Percentiles rank a stretch among this genome's conserved stretches.
Evolutionary conservation across 2,888 invertebrate species (phyloP).

Genomic region (Apamea epomidion): DNA sequence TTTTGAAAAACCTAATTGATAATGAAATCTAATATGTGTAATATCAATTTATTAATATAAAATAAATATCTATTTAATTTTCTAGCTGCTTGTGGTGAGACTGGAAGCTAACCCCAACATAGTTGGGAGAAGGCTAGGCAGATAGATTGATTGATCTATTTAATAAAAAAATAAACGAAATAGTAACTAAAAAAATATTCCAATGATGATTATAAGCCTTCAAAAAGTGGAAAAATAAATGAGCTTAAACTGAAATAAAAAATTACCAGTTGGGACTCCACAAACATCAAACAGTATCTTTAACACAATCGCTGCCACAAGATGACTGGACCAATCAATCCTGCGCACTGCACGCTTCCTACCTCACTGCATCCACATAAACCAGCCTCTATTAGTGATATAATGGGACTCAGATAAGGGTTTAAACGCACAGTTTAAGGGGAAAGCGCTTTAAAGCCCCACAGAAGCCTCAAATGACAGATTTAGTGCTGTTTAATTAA

Average conservation of each 20-base stretch:
- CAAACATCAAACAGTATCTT: conserved; percentile 17
- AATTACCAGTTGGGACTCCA: background rate
- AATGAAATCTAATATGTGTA: too few species aligned
- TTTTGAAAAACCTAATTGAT: too few species aligned
- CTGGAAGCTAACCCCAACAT: too few species aligned
- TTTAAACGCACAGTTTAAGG: conserved; percentile 81
- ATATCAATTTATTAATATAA: too few species aligned
- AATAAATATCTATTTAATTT: too few species aligned
- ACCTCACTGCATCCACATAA: conserved; percentile 76
- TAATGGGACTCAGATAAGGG: conserved; percentile 85
- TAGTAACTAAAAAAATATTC: too few species aligned
- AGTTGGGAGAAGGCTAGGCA: too few species aligned
- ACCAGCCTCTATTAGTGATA: conserved; percentile 85
- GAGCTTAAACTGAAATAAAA: background rate
- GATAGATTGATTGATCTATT: too few species aligned
- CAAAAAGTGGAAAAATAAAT: too few species aligned
- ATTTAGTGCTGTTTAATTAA: conserved; percentile 88
- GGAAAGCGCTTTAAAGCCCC: conserved; percentile 80
- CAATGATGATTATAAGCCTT: too few species aligned
- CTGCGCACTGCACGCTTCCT: conserved; percentile 44
- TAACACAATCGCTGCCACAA: conserved; percentile 42
- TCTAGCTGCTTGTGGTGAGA: too few species aligned
- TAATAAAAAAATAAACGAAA: too few species aligned
- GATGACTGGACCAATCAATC: conserved; percentile 48
- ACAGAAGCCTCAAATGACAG: conserved; percentile 84